Conservation (phyloP, 2,888 invertebrate species). For the Thysanoteuthis rhombus region DNA sequence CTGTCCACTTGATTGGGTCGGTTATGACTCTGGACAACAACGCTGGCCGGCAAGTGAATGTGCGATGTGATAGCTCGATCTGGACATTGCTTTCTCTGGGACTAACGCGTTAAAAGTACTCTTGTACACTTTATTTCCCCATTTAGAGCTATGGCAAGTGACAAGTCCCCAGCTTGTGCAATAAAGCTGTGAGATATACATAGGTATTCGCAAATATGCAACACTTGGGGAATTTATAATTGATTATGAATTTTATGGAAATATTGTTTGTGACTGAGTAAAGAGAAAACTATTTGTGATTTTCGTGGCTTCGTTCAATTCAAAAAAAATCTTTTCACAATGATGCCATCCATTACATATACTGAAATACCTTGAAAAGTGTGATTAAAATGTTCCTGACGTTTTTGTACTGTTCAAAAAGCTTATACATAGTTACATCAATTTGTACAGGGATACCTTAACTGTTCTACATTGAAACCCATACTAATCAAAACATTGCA, state of each 20-base stretch:
- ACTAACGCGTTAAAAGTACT: background rate
- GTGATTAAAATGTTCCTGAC: no score
- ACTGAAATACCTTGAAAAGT: no score
- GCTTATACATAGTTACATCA: no score
- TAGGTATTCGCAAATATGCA: background rate
- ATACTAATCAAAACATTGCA: no score
- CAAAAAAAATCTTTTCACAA: no score
- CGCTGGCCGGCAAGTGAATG: background rate
- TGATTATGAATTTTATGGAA: background rate
- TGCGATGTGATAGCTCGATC: background rate
- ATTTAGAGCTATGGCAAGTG: background rate
- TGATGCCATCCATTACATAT: no score
- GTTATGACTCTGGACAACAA: slow-evolving; percentile 26
- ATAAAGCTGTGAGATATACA: background rate
- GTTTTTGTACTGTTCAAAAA: no score
- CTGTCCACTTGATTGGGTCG: slow-evolving; percentile 28
- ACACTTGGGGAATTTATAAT: background rate
- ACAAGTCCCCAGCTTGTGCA: background rate
- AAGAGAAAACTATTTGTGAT: background rate
- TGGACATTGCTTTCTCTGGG: background rate
- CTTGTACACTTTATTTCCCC: background rate
- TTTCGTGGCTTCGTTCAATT: no score
- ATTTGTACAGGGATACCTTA: no score
- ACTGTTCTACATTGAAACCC: no score
- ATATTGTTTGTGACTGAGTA: background rate